phyloP scores from a whole-genome alignment of 2,797 vertebrate genomes.

The Enteromius afrohamiltoni region DNA sequence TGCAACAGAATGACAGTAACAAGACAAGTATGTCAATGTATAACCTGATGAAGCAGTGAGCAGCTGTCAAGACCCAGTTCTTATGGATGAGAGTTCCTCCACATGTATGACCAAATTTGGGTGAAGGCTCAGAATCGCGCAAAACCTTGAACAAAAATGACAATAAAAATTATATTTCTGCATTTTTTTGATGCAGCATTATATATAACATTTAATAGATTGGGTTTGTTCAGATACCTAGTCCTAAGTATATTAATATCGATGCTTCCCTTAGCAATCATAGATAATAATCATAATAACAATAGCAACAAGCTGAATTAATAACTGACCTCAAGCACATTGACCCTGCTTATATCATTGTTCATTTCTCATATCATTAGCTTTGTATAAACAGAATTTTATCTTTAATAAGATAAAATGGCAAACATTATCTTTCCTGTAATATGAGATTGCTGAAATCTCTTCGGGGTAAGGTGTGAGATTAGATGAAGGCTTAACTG shows the following conservation, averaged over 20 bases:
- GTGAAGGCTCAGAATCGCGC: slow-evolving; percentile 72
- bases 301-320: background rate
- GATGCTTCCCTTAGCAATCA: slow-evolving; percentile 1
- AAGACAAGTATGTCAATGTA: background rate
- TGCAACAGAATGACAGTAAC: too few species aligned
- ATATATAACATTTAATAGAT: background rate
- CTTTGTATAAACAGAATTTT: background rate
- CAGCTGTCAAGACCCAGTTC: slow-evolving; percentile 82
- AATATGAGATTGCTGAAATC: slow-evolving; percentile 3
- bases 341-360: background rate
- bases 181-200: background rate
- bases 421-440: slow-evolving; percentile 1
- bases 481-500: slow-evolving; percentile 45
- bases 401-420: background rate
- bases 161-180: background rate
- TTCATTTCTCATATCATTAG: background rate
- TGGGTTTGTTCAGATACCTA: background rate
- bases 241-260: background rate
- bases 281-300: background rate
- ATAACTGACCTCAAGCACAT: slow-evolving; percentile 6
- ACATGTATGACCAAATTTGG: slow-evolving; percentile 76
- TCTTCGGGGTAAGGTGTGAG: slow-evolving; percentile 3
- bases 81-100: slow-evolving; percentile 81
- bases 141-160: slow-evolving; percentile 72
- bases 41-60: slow-evolving; percentile 82